Base-by-base conservation (phyloP, 35 echinoderm and acorn worm genomes). In the Lytechinus variegatus region DNA sequence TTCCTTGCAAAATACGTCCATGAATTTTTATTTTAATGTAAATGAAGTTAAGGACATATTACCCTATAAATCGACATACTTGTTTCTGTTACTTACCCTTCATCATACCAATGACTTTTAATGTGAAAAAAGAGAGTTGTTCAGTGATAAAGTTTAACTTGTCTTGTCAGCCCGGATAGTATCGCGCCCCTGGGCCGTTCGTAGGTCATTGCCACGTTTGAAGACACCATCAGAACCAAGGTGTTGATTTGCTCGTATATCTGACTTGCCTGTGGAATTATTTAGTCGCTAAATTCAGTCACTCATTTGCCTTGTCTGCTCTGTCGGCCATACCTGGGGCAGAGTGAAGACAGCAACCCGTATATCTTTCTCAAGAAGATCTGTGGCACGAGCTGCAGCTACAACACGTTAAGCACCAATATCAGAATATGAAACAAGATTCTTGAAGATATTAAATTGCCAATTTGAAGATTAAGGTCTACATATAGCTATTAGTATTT, bases 341-440 rank as follows among this genome's bases (percentile, higher is more conserved):
- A 79, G 21, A 79, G 66, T 79, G 66, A 79, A 79, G 66, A 79
- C 66, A 79, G 66, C 66, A 79, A 19, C 21, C 66, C 66, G 66
- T 79, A 79, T 79, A 79, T 79, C 66, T 79, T 79, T 19, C 66
- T 79, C 66, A n/a, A 24, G 66, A 79, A 79, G 66, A 79, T 79
- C n/a, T 79, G 19, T 19, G 66, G 66, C 66, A 5, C 66, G 19
- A 58, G 66, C 66, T 24, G 66, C 66, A 24, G 16, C 66, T 19
- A 14, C 61, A 21, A 21, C 21, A 8, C 4, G 66, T 21, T 79
- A 79, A 79, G 66, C 66, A 79, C 66, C 66, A 79, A 79, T 24
- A 21, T 24, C 66, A 21, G 4, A 79, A 79, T 79, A 16, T 71
- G 16, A 79, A 79, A 79, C 19, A 5, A 16, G 66, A 79, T 79